Evolutionary conservation across 1,140 invertebrate genomes (phyloP).

Genomic region (Hydropsyche tenuis): DNA sequence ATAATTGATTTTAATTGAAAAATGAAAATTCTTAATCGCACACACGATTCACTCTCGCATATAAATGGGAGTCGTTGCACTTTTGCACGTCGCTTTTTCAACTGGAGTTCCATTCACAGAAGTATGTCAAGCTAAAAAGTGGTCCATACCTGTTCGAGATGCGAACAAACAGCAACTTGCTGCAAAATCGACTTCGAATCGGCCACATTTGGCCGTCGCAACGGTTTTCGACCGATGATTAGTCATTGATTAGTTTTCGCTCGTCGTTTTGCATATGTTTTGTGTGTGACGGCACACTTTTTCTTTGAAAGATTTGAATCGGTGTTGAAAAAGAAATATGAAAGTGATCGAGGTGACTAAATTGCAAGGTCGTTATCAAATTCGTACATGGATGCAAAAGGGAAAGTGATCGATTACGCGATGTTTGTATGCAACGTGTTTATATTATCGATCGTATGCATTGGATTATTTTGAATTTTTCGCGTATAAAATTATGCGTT

Average conservation of each 20-base stretch:
- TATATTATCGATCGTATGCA: neutral
- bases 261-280: no score
- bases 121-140: slow-evolving; percentile 35
- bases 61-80: neutral
- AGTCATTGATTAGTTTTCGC: no score
- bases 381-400: slow-evolving; percentile 15
- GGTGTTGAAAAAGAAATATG: neutral
- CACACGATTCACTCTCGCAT: neutral
- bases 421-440: no score
- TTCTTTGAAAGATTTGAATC: neutral
- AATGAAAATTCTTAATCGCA: neutral
- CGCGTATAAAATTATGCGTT: no score
- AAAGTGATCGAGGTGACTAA: slow-evolving; percentile 16
- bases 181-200: neutral
- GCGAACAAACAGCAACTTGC: no score
- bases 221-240: no score
- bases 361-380: slow-evolving; percentile 1
- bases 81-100: slow-evolving; percentile 5
- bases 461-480: neutral
- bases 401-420: slow-evolving; percentile 4
- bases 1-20: no score
- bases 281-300: neutral
- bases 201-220: neutral
- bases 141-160: slow-evolving; percentile 23
- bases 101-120: slow-evolving; percentile 23